Conservation (phyloP, 2,113 vertebrate species). For the Recurvirostra avosetta region DNA sequence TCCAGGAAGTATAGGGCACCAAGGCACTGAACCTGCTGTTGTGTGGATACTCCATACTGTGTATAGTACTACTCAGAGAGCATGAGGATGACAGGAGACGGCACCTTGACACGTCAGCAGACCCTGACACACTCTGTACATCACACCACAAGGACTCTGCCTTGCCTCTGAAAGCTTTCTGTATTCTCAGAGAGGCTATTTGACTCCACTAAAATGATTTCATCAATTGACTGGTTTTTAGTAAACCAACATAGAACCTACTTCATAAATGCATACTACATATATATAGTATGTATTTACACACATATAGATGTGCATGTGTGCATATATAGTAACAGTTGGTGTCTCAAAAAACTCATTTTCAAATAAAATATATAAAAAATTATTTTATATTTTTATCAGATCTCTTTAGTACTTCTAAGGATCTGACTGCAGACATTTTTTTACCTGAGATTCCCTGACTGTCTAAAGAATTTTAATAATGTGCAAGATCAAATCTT, state of each 20-base stretch:
- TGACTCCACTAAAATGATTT: neutral
- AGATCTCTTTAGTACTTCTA: neutral
- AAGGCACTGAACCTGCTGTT: rapidly evolving
- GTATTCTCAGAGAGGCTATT: neutral
- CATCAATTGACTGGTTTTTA: neutral
- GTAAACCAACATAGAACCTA: neutral
- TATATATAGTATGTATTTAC: neutral
- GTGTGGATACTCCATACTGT: neutral
- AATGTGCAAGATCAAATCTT: neutral
- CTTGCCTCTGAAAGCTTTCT: neutral
- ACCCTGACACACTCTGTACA: neutral
- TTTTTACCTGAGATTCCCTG: neutral
- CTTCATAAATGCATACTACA: neutral
- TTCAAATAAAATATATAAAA: neutral
- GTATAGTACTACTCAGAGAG: neutral
- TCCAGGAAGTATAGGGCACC: neutral
- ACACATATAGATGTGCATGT: neutral
- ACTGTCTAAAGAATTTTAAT: neutral
- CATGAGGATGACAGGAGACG: neutral
- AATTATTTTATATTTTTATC: neutral
- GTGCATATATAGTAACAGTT: neutral
- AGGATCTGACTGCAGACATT: neutral
- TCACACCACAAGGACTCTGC: neutral
- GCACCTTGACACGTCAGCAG: neutral
- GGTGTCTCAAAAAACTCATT: neutral